phyloP scores from a whole-genome alignment of 2,888 invertebrate species.

The Amiota communis region DNA sequence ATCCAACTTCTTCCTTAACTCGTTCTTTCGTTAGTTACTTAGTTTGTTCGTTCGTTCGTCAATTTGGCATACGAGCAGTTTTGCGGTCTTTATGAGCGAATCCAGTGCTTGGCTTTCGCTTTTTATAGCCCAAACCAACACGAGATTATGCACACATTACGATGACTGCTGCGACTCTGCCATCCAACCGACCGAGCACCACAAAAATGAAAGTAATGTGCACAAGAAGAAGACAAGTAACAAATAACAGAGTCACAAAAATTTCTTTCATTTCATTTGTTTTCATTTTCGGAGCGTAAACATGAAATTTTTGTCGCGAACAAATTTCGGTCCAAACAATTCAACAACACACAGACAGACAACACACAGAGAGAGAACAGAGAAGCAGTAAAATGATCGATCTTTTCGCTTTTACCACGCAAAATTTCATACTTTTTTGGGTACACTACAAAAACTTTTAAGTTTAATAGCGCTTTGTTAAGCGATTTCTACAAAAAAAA shows the following conservation, averaged over 20 bases:
- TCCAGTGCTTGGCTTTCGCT: conserved; percentile 60
- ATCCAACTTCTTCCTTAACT: not conserved
- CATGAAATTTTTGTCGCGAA: not conserved
- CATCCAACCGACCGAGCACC: conserved; percentile 28
- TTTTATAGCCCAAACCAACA: conserved; percentile 56
- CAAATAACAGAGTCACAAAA: conserved; percentile 8
- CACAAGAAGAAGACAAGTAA: conserved; percentile 25
- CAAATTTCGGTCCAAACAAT: too few species aligned
- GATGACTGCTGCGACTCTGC: conserved; percentile 15
- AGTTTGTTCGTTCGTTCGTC: conserved; percentile 33
- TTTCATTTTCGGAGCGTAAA: conserved; percentile 5
- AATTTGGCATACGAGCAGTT: conserved; percentile 55
- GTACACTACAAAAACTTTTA: not conserved
- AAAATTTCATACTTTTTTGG: not conserved
- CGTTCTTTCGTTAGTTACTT: conserved; percentile 44
- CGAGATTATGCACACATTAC: conserved; percentile 7
- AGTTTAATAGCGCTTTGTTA: too few species aligned
- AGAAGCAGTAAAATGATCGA: not conserved
- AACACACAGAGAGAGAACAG: not conserved
- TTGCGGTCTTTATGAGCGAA: conserved; percentile 67
- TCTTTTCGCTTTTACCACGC: conserved; percentile 19
- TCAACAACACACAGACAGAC: too few species aligned
- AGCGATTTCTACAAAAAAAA: too few species aligned
- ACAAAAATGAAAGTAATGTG: conserved; percentile 58
- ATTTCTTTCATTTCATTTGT: conserved; percentile 34